Evolutionary conservation across 1,140 invertebrate genomes (phyloP).

Genomic region (Drosophila kohkoa): DNA sequence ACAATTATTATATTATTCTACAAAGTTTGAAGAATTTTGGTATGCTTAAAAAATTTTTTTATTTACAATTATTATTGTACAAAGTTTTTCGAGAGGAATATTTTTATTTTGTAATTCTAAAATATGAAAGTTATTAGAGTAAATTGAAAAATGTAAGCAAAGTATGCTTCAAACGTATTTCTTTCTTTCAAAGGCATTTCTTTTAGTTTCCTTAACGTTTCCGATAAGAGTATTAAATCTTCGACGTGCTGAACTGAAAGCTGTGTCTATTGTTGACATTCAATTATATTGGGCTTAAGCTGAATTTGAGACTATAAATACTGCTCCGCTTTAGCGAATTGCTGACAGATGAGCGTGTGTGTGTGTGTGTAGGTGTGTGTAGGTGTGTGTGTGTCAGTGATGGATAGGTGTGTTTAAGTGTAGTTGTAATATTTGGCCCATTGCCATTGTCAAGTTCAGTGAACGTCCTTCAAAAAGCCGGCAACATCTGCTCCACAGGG

Average conservation of each 20-base stretch:
- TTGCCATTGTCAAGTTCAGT: constrained; percentile 55
- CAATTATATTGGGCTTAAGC: constrained; percentile 2
- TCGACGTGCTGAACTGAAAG: neutral
- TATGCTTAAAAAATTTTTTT: too few relatives aligned
- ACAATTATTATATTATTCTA: too few relatives aligned
- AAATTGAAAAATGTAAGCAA: too few relatives aligned
- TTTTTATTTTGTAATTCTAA: too few relatives aligned
- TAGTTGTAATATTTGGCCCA: constrained; percentile 3
- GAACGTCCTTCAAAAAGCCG: constrained; percentile 68
- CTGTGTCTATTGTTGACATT: neutral
- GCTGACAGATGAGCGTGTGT: neutral
- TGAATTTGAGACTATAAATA: neutral
- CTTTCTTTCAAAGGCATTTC: too few relatives aligned
- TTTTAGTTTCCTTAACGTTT: too few relatives aligned
- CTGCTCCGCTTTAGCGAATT: neutral
- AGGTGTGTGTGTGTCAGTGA: neutral
- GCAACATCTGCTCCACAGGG: constrained; percentile 20
- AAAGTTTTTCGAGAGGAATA: too few relatives aligned
- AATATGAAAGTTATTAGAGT: too few relatives aligned
- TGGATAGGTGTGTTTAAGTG: neutral
- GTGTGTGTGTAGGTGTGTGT: neutral
- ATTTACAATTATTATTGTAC: too few relatives aligned
- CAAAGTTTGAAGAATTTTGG: too few relatives aligned
- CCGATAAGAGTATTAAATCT: neutral
- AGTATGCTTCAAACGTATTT: too few relatives aligned